Conservation (phyloP, 2,888 invertebrate species). For the Steinernema scapterisci region DNA sequence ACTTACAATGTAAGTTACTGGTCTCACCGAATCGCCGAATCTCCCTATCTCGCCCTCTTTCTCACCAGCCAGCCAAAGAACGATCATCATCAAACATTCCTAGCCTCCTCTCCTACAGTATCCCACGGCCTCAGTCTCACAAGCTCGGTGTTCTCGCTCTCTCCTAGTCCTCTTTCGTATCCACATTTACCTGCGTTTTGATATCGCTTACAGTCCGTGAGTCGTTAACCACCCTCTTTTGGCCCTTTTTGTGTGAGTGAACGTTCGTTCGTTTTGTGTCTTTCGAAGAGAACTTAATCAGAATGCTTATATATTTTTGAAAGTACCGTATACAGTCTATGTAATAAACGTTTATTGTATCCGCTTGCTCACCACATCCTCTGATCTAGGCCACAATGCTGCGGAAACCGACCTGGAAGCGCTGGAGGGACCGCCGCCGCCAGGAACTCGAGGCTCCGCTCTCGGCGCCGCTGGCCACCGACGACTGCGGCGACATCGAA, state of each 20-base stretch:
- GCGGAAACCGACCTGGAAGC: conserved; percentile 42
- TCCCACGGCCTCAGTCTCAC: background rate
- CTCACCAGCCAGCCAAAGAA: conserved; percentile 33
- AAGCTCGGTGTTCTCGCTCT: conserved; percentile 21
- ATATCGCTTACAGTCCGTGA: background rate
- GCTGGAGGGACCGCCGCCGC: conserved; percentile 34
- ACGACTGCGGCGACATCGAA: conserved; percentile 24
- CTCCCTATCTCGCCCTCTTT: background rate
- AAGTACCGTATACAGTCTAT: conserved; percentile 19
- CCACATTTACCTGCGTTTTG: conserved; percentile 9
- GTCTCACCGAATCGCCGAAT: conserved; percentile 31
- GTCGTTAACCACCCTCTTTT: conserved; percentile 23
- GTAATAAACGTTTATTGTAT: conserved; percentile 22
- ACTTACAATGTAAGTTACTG: conserved; percentile 49
- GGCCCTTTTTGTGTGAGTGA: conserved; percentile 33
- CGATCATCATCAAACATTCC: conserved; percentile 19
- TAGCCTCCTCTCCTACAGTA: background rate
- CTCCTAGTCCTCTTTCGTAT: conserved; percentile 11
- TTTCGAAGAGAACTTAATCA: conserved; percentile 30
- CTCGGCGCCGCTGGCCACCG: conserved; percentile 23
- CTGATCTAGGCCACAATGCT: conserved; percentile 48
- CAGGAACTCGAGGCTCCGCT: conserved; percentile 35
- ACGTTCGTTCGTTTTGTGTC: conserved; percentile 27
- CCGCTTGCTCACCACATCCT: background rate
- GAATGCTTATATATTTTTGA: conserved; percentile 33